phyloP scores from a whole-genome alignment of 2,888 invertebrate species.

The Drosophila atripex region DNA sequence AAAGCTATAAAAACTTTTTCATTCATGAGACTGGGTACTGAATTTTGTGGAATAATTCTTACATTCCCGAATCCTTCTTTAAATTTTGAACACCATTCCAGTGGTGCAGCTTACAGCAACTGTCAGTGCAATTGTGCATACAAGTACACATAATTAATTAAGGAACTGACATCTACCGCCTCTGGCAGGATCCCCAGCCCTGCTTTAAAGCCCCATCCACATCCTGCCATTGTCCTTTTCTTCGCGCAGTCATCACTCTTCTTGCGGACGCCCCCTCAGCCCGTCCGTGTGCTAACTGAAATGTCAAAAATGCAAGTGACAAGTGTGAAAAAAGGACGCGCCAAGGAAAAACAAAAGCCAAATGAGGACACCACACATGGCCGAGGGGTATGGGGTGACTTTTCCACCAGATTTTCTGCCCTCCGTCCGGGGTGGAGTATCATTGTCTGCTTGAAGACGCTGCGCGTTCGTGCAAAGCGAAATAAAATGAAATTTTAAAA shows the following conservation, averaged over 20 bases:
- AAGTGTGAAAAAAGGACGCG: constrained; percentile 77
- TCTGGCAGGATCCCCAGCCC: constrained; percentile 3
- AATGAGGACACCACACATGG: constrained; percentile 38
- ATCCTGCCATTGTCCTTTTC: constrained; percentile 24
- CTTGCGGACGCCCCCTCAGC: neutral
- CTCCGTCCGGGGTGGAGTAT: neutral
- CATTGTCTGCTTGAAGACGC: constrained; percentile 64
- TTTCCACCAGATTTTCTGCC: constrained; percentile 28
- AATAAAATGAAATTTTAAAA: constrained; percentile 81
- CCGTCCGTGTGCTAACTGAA: constrained; percentile 64
- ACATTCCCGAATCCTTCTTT: constrained; percentile 6
- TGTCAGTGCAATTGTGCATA: constrained; percentile 65
- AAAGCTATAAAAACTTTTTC: constrained; percentile 76
- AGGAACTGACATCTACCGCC: constrained; percentile 58
- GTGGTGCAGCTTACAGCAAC: constrained; percentile 59
- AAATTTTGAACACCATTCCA: constrained; percentile 22
- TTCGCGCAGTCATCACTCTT: constrained; percentile 40
- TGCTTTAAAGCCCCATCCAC: constrained; percentile 30
- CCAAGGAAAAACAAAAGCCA: constrained; percentile 68
- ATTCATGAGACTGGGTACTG: neutral
- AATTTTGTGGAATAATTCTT: neutral
- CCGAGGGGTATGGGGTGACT: constrained; percentile 26
- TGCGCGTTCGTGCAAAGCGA: constrained; percentile 73
- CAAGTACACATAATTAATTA: constrained; percentile 75
- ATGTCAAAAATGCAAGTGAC: constrained; percentile 79